phyloP scores from a whole-genome alignment of 1,140 invertebrate species.

The Melanaphis sacchari region DNA sequence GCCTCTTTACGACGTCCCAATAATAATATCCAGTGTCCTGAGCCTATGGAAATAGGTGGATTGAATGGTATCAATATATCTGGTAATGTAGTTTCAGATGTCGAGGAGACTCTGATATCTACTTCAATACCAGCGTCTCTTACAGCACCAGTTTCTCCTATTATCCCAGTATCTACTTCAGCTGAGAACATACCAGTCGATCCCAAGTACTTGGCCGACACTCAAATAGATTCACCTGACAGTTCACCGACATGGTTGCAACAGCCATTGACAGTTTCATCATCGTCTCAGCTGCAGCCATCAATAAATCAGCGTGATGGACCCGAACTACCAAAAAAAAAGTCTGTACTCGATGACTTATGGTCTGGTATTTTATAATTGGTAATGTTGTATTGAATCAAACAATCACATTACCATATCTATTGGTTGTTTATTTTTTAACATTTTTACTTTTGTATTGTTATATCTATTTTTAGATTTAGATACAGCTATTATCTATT shows the following conservation, averaged over 20 bases:
- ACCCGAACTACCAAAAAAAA: neutral
- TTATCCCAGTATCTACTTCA: neutral
- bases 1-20: neutral
- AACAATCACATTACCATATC: neutral
- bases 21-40: accelerated
- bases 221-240: neutral
- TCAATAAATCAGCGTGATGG: neutral
- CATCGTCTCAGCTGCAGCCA: neutral
- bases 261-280: neutral
- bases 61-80: neutral
- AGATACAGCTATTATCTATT: neutral
- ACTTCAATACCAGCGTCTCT: neutral
- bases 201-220: neutral
- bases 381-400: neutral
- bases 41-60: neutral
- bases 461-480: neutral
- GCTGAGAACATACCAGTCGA: neutral
- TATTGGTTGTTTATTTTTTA: neutral
- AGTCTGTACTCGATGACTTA: neutral
- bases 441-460: neutral
- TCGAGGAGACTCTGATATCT: neutral
- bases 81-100: neutral
- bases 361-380: neutral
- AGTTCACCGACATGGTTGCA: neutral
- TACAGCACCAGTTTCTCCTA: neutral